These are phyloP conservation scores for Clarias gariepinus DNA, from an alignment of 2,113 vertebrate species.

Conservation along the genomic window DNA sequence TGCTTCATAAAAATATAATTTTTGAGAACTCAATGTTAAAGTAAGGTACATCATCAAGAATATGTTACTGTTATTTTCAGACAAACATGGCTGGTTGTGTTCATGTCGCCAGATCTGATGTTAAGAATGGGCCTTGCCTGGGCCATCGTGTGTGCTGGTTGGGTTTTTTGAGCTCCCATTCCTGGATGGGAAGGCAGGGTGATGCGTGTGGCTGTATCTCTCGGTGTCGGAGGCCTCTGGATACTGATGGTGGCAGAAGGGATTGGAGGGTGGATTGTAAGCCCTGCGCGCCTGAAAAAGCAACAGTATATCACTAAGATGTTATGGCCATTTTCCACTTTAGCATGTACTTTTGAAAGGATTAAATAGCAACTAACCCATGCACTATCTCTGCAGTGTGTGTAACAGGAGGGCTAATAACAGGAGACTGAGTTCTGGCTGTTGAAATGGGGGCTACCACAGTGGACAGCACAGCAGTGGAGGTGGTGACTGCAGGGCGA, in stretches of 20 bases:
- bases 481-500: constrained; percentile 87
- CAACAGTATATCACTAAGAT: background rate
- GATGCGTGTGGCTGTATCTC: constrained; percentile 85
- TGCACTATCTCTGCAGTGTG: constrained; percentile 87
- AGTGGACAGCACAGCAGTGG: constrained; percentile 88
- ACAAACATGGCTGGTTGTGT: background rate
- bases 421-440: constrained; percentile 91
- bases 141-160: constrained; percentile 88
- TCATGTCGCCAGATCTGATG: background rate
- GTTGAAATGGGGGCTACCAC: constrained; percentile 93
- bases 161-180: constrained; percentile 85
- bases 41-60: background rate
- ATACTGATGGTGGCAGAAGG: constrained; percentile 88
- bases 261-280: constrained; percentile 86
- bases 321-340: background rate
- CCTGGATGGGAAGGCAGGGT: constrained; percentile 91
- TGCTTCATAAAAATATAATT: background rate
- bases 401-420: constrained; percentile 87
- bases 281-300: constrained; percentile 78
- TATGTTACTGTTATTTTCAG: background rate
- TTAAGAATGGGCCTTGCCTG: constrained; percentile 75
- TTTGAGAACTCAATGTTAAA: background rate
- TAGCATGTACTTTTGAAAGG: background rate
- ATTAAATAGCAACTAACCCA: constrained; percentile 74
- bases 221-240: constrained; percentile 83